Percentiles rank a stretch among this genome's conserved stretches.
Conservation (phyloP, 1,140 invertebrate species). For the Heliothis virescens region DNA sequence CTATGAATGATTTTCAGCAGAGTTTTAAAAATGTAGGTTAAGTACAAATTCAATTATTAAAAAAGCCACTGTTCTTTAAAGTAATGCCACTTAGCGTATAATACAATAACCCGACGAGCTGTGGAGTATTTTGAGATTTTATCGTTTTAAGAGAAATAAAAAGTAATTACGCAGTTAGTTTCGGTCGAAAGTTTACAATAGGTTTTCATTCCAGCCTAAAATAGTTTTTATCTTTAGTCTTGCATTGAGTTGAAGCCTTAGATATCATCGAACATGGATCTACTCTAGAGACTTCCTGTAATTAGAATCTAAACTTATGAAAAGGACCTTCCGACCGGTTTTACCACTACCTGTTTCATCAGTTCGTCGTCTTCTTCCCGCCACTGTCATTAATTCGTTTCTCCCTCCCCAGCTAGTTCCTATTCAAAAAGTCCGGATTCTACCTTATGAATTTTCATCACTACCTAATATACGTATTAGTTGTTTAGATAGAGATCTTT, state of each 20-base stretch:
- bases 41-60: conserved; percentile 86
- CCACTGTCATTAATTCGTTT: conserved; percentile 18
- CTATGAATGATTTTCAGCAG: conserved; percentile 72
- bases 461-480: conserved; percentile 71
- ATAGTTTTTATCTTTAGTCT: conserved; percentile 78
- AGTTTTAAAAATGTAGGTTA: conserved; percentile 82
- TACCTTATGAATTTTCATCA: conserved; percentile 70
- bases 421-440: conserved; percentile 72
- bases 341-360: conserved; percentile 5
- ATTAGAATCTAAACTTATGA: conserved; percentile 66
- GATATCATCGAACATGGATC: conserved; percentile 66
- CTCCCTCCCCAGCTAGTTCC: conserved; percentile 77
- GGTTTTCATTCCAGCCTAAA: conserved; percentile 84
- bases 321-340: conserved; percentile 51
- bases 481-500: conserved; percentile 74
- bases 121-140: conserved; percentile 86
- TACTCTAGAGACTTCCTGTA: conserved; percentile 63
- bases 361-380: conserved; percentile 5
- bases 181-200: conserved; percentile 79
- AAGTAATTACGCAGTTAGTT: conserved; percentile 74
- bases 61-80: conserved; percentile 85
- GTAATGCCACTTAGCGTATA: conserved; percentile 85
- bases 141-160: conserved; percentile 84
- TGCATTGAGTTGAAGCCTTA: conserved; percentile 64
- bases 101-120: conserved; percentile 86